Conservation (phyloP, 2,113 vertebrate genomes). For the Conger conger region DNA sequence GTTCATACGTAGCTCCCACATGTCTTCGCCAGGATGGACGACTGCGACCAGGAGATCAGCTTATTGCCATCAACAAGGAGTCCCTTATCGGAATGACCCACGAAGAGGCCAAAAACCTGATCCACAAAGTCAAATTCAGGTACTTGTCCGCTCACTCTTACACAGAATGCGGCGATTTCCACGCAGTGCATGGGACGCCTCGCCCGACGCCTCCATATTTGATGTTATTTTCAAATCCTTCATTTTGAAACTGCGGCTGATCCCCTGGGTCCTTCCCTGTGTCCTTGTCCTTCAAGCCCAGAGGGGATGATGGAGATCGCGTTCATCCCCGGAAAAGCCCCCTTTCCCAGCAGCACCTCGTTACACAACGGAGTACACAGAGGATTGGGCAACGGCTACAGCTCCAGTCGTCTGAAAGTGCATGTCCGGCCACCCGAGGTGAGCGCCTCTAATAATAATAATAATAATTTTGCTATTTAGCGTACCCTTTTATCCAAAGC, state of each 20-base stretch:
- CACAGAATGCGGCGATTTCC: background rate
- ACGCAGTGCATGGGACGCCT: too few species aligned
- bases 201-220: too few species aligned
- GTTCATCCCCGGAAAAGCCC: constrained; percentile 81
- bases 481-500: too few species aligned
- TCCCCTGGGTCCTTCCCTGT: background rate
- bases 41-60: constrained; percentile 82
- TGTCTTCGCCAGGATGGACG: constrained; percentile 75
- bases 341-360: constrained; percentile 64
- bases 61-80: constrained; percentile 86
- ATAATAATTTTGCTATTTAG: too few species aligned
- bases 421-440: constrained; percentile 81
- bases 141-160: constrained; percentile 43
- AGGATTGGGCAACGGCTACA: constrained; percentile 67
- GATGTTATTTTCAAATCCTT: too few species aligned
- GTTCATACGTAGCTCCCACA: background rate
- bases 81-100: constrained; percentile 83
- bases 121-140: constrained; percentile 81
- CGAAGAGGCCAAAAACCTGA: constrained; percentile 82
- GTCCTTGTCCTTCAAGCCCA: constrained; percentile 59
- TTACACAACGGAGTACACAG: constrained; percentile 69
- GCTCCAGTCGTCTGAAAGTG: constrained; percentile 76
- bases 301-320: constrained; percentile 79
- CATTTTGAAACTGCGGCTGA: too few species aligned
- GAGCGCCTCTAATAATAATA: constrained; percentile 28